Percentiles rank a stretch among this genome's conserved stretches.
Evolutionary conservation across 2,888 invertebrate genomes (phyloP).

Genomic region (Candidula unifasciata): DNA sequence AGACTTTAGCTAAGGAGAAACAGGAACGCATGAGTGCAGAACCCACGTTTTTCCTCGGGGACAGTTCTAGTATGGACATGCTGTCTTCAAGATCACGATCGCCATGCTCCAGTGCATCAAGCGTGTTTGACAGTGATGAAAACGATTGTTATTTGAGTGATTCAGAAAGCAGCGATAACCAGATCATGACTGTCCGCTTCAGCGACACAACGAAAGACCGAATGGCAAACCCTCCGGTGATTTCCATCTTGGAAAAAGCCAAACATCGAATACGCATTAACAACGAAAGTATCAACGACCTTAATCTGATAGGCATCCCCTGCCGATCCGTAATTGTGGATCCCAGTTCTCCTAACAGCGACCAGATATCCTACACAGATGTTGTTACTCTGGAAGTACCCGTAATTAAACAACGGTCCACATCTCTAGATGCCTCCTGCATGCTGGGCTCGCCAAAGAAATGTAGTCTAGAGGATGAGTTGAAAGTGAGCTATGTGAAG

Average conservation of each 20-base stretch:
- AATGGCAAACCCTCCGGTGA: neutral
- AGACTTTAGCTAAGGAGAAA: slow-evolving; percentile 58
- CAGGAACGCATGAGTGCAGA: slow-evolving; percentile 40
- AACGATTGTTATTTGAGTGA: slow-evolving; percentile 48
- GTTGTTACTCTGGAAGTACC: slow-evolving; percentile 73
- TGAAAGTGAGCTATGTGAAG: slow-evolving; percentile 45
- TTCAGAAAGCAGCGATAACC: slow-evolving; percentile 54
- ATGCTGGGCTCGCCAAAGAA: slow-evolving; percentile 51
- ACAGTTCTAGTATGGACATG: slow-evolving; percentile 14
- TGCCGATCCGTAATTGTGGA: slow-evolving; percentile 28
- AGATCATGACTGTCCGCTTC: slow-evolving; percentile 46
- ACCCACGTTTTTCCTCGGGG: slow-evolving; percentile 37
- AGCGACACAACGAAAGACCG: neutral
- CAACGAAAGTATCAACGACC: slow-evolving; percentile 41
- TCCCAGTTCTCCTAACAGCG: slow-evolving; percentile 40
- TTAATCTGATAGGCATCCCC: neutral
- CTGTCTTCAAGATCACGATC: slow-evolving; percentile 28
- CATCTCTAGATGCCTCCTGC: slow-evolving; percentile 72
- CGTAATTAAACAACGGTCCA: slow-evolving; percentile 70
- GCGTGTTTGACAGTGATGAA: slow-evolving; percentile 32
- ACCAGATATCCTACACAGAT: slow-evolving; percentile 59
- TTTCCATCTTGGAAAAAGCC: neutral
- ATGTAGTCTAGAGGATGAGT: slow-evolving; percentile 64
- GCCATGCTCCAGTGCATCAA: slow-evolving; percentile 33
- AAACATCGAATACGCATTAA: slow-evolving; percentile 40